phyloP scores from a whole-genome alignment of 2,113 vertebrate species.

The Myotis yumanensis region DNA sequence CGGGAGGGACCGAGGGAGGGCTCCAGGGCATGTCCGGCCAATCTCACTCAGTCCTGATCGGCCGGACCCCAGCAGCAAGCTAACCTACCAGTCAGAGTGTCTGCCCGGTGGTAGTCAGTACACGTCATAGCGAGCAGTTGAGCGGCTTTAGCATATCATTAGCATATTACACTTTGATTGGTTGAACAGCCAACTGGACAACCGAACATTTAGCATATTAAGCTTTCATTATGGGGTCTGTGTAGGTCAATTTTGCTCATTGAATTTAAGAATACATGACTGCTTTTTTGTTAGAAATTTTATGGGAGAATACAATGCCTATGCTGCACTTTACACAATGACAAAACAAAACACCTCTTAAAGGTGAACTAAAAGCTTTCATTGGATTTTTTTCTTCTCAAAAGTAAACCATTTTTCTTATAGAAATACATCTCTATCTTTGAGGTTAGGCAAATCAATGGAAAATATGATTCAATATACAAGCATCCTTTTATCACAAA shows the following conservation, averaged over 20 bases:
- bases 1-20: no score
- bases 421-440: not conserved
- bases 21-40: no score
- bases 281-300: not conserved
- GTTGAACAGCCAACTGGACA: no score
- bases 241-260: not conserved
- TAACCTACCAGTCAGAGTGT: no score
- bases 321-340: not conserved
- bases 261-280: slow-evolving; percentile 27
- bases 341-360: not conserved
- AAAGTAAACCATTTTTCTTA: not conserved
- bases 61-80: no score
- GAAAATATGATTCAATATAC: not conserved
- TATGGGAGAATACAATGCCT: not conserved
- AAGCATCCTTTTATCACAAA: not conserved
- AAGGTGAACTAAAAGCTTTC: not conserved
- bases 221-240: not conserved
- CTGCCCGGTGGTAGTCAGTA: no score
- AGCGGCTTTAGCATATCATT: no score
- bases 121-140: no score
- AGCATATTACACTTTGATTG: no score
- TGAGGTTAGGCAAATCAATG: not conserved
- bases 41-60: no score
- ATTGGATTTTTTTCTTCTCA: not conserved
- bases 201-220: no score